Percentiles rank a stretch among this genome's conserved stretches.
Evolutionary conservation across 1,140 invertebrate genomes (phyloP).

Genomic region (Drosophila bocki): DNA sequence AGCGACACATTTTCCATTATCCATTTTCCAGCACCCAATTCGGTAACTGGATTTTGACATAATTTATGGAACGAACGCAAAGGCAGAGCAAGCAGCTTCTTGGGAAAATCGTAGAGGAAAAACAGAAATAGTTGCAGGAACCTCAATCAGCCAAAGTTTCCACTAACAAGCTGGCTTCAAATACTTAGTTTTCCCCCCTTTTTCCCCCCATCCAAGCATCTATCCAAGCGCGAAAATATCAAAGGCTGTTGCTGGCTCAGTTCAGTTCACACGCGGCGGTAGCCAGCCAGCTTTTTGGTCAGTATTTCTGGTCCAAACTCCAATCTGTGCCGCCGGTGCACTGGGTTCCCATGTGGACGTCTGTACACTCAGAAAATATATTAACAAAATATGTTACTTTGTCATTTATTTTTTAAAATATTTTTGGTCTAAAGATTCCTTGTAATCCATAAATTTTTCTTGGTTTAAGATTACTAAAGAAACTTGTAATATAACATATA

Average conservation of each 20-base stretch:
- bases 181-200: not conserved
- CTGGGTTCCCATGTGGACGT: constrained; percentile 32
- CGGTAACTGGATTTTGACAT: constrained; percentile 82
- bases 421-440: not conserved
- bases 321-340: constrained; percentile 34
- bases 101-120: constrained; percentile 11
- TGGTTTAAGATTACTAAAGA: not conserved
- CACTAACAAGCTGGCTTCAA: constrained; percentile 72
- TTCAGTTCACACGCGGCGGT: constrained; percentile 76
- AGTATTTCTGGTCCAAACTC: constrained; percentile 36
- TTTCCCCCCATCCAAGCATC: not conserved
- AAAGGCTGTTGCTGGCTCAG: constrained; percentile 65
- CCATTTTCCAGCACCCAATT: constrained; percentile 70
- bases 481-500: not conserved
- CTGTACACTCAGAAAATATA: not conserved
- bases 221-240: constrained; percentile 65
- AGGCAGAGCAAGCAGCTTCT: constrained; percentile 35
- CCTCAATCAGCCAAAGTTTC: constrained; percentile 68
- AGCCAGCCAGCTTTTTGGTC: constrained; percentile 57
- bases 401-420: not conserved
- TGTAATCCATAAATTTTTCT: not conserved
- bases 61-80: constrained; percentile 64
- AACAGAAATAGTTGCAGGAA: constrained; percentile 63
- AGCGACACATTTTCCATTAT: constrained; percentile 52
- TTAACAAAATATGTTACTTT: not conserved